Conservation (phyloP, 2,113 vertebrate species). For the Ellobius talpinus region DNA sequence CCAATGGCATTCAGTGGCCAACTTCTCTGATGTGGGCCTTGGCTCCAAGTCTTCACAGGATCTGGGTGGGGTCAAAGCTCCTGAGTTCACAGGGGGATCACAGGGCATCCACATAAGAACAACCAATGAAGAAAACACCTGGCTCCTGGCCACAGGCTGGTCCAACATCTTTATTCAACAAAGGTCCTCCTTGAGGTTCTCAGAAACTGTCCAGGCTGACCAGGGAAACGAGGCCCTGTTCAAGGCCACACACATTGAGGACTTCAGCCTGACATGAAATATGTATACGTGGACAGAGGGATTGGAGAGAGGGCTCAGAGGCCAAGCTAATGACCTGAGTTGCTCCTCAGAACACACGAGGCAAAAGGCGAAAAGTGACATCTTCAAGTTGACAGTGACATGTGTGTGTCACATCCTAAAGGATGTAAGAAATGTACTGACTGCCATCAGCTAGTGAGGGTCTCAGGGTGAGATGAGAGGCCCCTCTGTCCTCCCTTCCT, state of each 20-base stretch:
- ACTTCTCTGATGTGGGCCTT: background rate
- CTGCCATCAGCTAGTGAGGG: background rate
- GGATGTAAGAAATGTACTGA: background rate
- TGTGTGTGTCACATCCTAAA: background rate
- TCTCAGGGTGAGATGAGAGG: background rate
- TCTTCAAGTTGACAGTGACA: background rate
- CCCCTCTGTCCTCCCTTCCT: background rate
- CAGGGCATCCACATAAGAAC: background rate
- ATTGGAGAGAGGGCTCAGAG: background rate
- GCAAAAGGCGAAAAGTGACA: background rate
- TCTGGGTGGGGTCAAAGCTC: background rate
- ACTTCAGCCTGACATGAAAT: background rate
- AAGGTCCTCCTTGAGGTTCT: background rate
- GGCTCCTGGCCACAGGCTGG: background rate
- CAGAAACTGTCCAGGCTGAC: background rate
- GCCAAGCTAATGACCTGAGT: background rate
- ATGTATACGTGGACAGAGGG: too few species aligned
- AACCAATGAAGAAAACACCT: background rate
- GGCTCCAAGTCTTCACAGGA: background rate
- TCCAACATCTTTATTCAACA: background rate
- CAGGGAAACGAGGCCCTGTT: background rate
- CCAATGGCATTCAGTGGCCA: background rate
- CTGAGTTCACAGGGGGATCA: background rate
- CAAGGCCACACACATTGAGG: background rate
- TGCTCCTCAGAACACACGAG: background rate